phyloP scores from a whole-genome alignment of 1,140 invertebrate species.

The Cyclina sinensis region DNA sequence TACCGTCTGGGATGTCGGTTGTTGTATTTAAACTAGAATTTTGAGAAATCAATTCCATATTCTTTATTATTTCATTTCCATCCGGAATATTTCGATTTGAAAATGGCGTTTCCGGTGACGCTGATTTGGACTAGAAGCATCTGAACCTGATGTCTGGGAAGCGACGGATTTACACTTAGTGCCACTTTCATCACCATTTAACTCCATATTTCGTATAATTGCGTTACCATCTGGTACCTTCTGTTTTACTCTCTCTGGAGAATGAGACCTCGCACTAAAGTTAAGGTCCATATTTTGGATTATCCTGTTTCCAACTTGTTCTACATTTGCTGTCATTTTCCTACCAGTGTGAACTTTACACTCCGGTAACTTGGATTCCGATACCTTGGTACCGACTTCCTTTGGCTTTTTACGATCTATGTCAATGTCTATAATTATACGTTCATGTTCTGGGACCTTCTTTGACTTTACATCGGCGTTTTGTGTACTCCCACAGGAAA shows the following conservation, averaged over 20 bases:
- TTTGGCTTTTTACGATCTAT: background rate
- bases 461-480: too few relatives aligned
- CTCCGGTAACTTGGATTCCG: background rate
- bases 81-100: background rate
- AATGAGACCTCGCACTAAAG: background rate
- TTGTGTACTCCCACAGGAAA: background rate
- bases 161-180: background rate
- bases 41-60: conserved; percentile 5
- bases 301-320: conserved; percentile 29
- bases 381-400: background rate
- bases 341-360: background rate
- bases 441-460: background rate
- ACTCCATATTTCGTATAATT: conserved; percentile 34
- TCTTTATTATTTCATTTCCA: conserved; percentile 36
- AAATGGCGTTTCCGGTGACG: background rate
- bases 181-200: background rate
- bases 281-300: conserved; percentile 40
- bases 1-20: conserved; percentile 7
- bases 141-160: conserved; percentile 5
- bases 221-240: background rate
- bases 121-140: conserved; percentile 8
- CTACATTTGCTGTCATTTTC: background rate
- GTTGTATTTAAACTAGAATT: background rate
- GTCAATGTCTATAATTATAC: conserved; percentile 8
- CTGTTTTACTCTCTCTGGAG: conserved; percentile 5